Base-by-base conservation (phyloP, 64 coral and sea anemone species). In the Anthopleura sola region DNA sequence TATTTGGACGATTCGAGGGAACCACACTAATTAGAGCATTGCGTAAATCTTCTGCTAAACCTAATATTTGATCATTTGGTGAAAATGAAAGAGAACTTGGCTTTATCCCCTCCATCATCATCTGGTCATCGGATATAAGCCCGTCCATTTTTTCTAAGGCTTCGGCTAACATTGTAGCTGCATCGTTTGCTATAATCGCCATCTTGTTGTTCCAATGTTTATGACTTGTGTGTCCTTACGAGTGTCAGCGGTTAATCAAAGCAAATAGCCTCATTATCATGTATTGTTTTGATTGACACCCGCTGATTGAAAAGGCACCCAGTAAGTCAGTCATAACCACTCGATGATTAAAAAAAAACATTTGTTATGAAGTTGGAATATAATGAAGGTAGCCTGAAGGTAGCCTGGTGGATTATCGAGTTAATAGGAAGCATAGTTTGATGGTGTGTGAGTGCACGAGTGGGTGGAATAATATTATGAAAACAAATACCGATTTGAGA, bases 141-240 rank as follows among this genome's bases (percentile, higher is more conserved):
- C 88, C 90, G 78, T 97, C 94, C 94, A 97, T 97, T 97, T 92
- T 92, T 39, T 92, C 87, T 31, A 97, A 36, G 90, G 94, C 94
- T 93, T 97, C 94, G 37, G 90, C 94, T 80, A 97, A 87, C 91
- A 97, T 97, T 26, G 85, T 75, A 13, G 94, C 90, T 24, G 94
- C 94, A 86, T 97, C 94, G 55, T 71, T 92, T 14, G 94, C 94
- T 49, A 93, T 89, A 14, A 89, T 87, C 90, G 94, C 94, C 94
- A 97, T 97, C 71, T 97, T 97, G 87, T 75, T 92, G 26, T 87
- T 6, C 4, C 47, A 18, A 14, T 36, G 15, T 77, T 77, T 20
- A 23, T 44, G 18, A 44, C 76, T n/a, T 17, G 16, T 15, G 50
- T 53, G 50, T 79, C 76, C 19, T 38, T 44, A 48, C 76, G 76